Base-by-base conservation (phyloP, 2,797 vertebrate species). In the Etheostoma nigrum region DNA sequence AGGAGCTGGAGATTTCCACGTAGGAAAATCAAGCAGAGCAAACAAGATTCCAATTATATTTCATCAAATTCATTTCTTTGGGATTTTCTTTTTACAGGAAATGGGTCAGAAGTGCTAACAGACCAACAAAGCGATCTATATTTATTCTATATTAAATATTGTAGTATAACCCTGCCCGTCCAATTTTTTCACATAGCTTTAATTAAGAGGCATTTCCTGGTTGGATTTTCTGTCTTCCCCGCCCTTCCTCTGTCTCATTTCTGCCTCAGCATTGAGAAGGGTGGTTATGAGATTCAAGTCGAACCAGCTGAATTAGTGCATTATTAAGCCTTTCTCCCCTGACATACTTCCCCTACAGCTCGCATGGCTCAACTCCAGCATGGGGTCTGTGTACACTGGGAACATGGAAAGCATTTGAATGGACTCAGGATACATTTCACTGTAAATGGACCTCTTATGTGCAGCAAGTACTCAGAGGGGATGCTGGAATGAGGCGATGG, bases 371-470 rank as follows among this genome's bases (percentile, higher is more conserved):
- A 18, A 71, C 60, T 87, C 81, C 88, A 86, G 72, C 54, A 1
- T 2, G 57, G 67, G 59, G 42, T 80, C 76, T 63, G 72, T 76
- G 79, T 45, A 58, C 78, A 62, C 61, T 6, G 42, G 71, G 69
- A 76, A 64, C 67, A 57, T 72, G 80, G 69, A 70, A 79, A 80
- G 72, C 71, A 36, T 69, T 52, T 40, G 62, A 75, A 60, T 3
- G 36, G 25, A 83, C 67, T 77, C 63, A 18, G 75, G 86, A 84
- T 83, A 61, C 6, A 53, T 84, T 83, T 89, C 78, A 67, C 76
- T 72, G 71, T 86, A 88, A 91, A 90, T 81, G 78, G 80, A 68
- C 72, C 86, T 88, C 77, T 89, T 85, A 75, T 86, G 67, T 49
- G 72, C 48, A 21, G 60, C 65, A 25, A 36, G 64, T 49, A 36